Evolutionary conservation across 2,113 vertebrate genomes (phyloP).

Genomic region (Petrocephalus zakoni): DNA sequence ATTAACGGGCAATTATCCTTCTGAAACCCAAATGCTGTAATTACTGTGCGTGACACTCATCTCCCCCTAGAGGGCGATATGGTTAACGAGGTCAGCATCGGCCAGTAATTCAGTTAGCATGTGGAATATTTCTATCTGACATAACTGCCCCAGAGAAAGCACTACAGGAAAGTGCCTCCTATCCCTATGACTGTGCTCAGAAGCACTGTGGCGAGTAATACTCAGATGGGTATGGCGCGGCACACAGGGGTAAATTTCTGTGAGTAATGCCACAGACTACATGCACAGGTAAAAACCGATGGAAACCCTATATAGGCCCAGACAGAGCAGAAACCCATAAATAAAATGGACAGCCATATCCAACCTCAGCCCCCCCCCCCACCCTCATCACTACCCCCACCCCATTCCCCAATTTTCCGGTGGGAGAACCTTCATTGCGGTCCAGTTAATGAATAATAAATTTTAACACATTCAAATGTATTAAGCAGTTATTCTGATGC

Average conservation of each 20-base stretch:
- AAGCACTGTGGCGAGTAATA: background rate
- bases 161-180: background rate
- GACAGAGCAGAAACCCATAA: background rate
- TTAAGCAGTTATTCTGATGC: background rate
- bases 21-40: background rate
- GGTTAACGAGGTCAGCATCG: background rate
- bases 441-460: conserved; percentile 15
- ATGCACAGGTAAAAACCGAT: background rate
- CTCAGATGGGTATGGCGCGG: background rate
- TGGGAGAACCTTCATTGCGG: background rate
- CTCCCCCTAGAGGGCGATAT: background rate
- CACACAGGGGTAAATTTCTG: background rate
- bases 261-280: background rate
- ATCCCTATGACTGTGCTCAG: background rate
- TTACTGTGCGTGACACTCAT: background rate
- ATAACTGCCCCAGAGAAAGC: background rate
- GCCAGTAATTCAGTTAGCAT: background rate
- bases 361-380: background rate
- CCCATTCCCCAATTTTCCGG: background rate
- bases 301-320: background rate
- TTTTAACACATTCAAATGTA: background rate
- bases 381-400: no score
- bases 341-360: background rate
- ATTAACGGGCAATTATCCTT: background rate
- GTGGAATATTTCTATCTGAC: background rate